Conservation (phyloP, 2,797 vertebrate species). For the Dendrocincla fuliginosa region DNA sequence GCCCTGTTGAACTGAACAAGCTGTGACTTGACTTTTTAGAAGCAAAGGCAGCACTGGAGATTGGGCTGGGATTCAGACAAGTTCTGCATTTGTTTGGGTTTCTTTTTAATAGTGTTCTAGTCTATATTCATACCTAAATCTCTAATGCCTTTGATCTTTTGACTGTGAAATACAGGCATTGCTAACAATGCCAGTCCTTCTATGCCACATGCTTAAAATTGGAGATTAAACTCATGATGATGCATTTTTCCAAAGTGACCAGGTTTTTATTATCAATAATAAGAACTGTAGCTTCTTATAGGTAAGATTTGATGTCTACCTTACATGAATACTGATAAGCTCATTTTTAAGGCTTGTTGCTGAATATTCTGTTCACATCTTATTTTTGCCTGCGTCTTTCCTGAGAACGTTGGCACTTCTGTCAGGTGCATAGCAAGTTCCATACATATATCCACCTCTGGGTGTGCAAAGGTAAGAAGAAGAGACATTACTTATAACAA, state of each 20-base stretch:
- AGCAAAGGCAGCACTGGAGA: background rate
- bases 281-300: background rate
- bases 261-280: background rate
- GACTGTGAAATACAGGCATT: background rate
- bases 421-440: background rate
- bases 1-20: background rate
- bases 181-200: background rate
- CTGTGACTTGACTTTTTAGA: background rate
- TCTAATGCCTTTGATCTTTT: background rate
- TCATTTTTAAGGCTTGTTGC: background rate
- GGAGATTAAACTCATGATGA: background rate
- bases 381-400: conserved; percentile 11
- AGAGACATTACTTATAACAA: background rate
- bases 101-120: background rate
- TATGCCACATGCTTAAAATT: background rate
- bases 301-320: background rate
- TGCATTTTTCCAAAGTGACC: background rate
- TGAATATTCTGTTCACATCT: background rate
- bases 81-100: background rate
- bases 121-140: background rate
- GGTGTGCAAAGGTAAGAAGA: background rate
- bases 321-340: background rate
- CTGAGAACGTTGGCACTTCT: background rate
- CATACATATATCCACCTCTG: background rate
- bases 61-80: background rate